phyloP scores from a whole-genome alignment of 2,113 vertebrate genomes.

The Ahaetulla prasina region DNA sequence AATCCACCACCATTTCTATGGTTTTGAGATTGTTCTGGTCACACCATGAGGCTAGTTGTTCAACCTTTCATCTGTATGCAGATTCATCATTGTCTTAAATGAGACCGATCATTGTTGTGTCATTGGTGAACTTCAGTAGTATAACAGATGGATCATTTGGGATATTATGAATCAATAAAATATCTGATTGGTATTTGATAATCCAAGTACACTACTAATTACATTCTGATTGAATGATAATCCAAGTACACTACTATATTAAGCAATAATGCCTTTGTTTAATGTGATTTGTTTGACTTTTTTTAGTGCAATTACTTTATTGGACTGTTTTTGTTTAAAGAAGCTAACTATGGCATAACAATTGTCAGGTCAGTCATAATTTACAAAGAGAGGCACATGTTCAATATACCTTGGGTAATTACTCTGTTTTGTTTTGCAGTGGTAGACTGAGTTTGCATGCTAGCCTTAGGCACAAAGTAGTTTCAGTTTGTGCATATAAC shows the following conservation, averaged over 20 bases:
- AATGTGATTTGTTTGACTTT: background rate
- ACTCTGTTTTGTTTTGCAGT: slow-evolving; percentile 11
- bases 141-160: too few species aligned
- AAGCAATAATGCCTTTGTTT: background rate
- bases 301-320: background rate
- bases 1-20: too few species aligned
- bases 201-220: background rate
- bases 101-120: too few species aligned
- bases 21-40: too few species aligned
- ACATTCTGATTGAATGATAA: background rate
- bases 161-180: too few species aligned
- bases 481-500: slow-evolving; percentile 34
- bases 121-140: too few species aligned
- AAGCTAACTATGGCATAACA: accelerated
- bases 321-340: background rate
- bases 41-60: too few species aligned
- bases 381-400: slow-evolving; percentile 10
- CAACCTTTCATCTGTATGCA: too few species aligned
- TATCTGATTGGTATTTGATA: background rate
- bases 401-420: slow-evolving; percentile 28
- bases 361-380: background rate
- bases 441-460: slow-evolving; percentile 24
- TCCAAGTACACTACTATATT: background rate
- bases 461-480: slow-evolving; percentile 34
- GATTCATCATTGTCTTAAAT: too few species aligned